Conservation (phyloP, 1,140 invertebrate genomes). For the Apis mellifera region Amel_HAv3.1 CM009932.2:12010001-12010500, state of each 20-base stretch:
- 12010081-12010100: slow-evolving; percentile 25
- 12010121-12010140: slow-evolving; percentile 1
- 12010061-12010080: slow-evolving; percentile 60
- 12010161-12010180: too few relatives aligned
- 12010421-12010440: slow-evolving; percentile 40
- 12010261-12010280: neutral
- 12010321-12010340: neutral
- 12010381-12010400: slow-evolving; percentile 47
- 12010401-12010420: slow-evolving; percentile 48
- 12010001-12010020: slow-evolving; percentile 62
- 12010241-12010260: neutral
- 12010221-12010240: neutral
- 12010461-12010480: slow-evolving; percentile 44
- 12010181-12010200: neutral
- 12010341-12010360: slow-evolving; percentile 17
- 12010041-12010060: slow-evolving; percentile 56
- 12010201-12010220: neutral
- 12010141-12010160: neutral
- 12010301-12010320: neutral
- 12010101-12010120: neutral
- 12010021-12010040: slow-evolving; percentile 50
- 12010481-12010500: slow-evolving; percentile 17
- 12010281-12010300: slow-evolving; percentile 36
- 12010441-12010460: slow-evolving; percentile 33
- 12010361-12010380: slow-evolving; percentile 20